These are phyloP conservation scores for Embiotoca jacksoni DNA, from an alignment of 2,113 vertebrate genomes.

Conservation along the genomic window DNA sequence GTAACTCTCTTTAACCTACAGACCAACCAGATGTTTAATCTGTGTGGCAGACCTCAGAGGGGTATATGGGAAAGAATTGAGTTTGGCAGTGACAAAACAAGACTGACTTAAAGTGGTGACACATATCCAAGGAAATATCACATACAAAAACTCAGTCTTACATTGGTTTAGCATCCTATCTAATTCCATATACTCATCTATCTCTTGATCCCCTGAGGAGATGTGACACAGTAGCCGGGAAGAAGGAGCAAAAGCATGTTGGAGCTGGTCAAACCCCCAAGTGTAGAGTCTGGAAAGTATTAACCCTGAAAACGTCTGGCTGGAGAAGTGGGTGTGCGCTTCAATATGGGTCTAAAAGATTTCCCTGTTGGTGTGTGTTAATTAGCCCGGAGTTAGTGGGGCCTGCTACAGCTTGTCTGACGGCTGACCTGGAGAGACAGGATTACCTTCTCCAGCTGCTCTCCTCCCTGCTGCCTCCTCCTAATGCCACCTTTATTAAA, in stretches of 20 bases:
- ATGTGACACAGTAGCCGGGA: conserved; percentile 47
- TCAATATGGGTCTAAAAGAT: conserved; percentile 51
- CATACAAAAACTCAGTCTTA: conserved; percentile 1
- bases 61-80: not conserved
- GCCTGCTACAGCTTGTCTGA: conserved; percentile 82
- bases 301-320: conserved; percentile 70
- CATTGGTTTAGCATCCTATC: conserved; percentile 16
- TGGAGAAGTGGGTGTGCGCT: conserved; percentile 35
- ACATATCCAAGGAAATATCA: not conserved
- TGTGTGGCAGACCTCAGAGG: conserved; percentile 2
- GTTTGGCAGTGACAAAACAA: conserved; percentile 1
- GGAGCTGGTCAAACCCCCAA: conserved; percentile 67
- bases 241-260: conserved; percentile 68
- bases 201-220: conserved; percentile 42
- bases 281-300: conserved; percentile 64
- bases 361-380: conserved; percentile 78
- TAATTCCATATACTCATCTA: conserved; percentile 49
- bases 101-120: not conserved
- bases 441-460: conserved; percentile 83
- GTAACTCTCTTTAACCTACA: no score
- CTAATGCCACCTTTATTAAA: conserved; percentile 73
- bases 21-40: not conserved
- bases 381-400: conserved; percentile 76
- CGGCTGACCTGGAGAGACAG: conserved; percentile 81
- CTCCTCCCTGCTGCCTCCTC: conserved; percentile 54